Conservation (phyloP, 2,888 invertebrate species). For the Microctonus aethiopoides region DNA sequence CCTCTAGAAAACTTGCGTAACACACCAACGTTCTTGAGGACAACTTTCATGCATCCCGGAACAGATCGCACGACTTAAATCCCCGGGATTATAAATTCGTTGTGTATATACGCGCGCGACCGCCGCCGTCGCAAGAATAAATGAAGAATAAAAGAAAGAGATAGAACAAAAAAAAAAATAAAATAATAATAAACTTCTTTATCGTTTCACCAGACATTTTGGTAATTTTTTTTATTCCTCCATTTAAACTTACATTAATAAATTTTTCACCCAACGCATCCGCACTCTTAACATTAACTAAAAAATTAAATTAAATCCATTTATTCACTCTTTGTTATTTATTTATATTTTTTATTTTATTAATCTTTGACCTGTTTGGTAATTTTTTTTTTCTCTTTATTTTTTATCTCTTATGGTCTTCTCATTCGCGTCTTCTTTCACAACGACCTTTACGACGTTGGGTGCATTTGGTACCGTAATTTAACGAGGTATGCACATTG, state of each 20-base stretch:
- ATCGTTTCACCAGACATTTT: not conserved
- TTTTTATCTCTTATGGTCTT: not conserved
- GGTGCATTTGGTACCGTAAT: conserved; percentile 40
- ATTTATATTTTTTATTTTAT: not conserved
- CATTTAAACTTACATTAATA: not conserved
- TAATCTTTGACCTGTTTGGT: conserved; percentile 5
- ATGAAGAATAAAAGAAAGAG: not conserved
- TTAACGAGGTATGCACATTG: conserved; percentile 39
- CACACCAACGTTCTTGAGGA: conserved; percentile 12
- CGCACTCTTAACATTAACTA: not conserved
- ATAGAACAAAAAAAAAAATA: not conserved
- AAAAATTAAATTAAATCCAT: not conserved
- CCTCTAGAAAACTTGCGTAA: conserved; percentile 28
- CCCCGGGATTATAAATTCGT: conserved; percentile 23
- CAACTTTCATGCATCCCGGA: conserved; percentile 34
- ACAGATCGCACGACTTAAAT: conserved; percentile 20
- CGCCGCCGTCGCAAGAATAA: not conserved
- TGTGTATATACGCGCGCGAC: not conserved
- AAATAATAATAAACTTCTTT: not conserved
- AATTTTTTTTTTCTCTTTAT: not conserved
- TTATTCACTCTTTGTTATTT: not conserved
- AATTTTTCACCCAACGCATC: not conserved
- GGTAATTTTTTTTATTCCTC: not conserved
- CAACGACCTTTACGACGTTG: conserved; percentile 38
- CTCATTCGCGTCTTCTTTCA: conserved; percentile 21